Evolutionary conservation across 1,140 invertebrate species (phyloP).

Genomic region (Meloidogyne hapla): DNA sequence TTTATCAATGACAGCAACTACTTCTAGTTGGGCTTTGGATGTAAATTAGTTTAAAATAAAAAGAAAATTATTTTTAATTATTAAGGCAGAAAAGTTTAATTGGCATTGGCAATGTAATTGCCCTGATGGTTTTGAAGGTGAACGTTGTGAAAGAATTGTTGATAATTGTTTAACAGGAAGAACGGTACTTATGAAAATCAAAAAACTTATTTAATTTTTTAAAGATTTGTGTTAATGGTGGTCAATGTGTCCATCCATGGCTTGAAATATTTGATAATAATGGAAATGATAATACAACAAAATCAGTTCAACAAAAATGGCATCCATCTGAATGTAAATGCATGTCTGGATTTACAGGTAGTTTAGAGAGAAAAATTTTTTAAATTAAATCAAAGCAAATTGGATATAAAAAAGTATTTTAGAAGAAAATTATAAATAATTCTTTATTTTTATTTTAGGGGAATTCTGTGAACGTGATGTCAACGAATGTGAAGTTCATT

Average conservation of each 20-base stretch:
- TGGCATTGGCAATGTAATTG: constrained; percentile 35
- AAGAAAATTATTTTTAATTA: no score
- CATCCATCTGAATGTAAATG: constrained; percentile 27
- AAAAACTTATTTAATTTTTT: no score
- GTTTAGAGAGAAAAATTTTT: no score
- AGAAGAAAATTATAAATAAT: no score
- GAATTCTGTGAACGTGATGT: constrained; percentile 82
- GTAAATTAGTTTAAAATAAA: neutral
- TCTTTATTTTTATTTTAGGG: no score
- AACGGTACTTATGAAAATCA: constrained; percentile 69
- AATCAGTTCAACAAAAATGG: constrained; percentile 59
- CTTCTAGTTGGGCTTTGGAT: constrained; percentile 16
- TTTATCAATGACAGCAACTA: constrained; percentile 4
- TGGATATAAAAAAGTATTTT: no score
- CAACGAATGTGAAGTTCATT: constrained; percentile 83
- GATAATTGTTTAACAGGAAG: constrained; percentile 29
- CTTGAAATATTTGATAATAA: constrained; percentile 70
- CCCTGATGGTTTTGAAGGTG: constrained; percentile 22
- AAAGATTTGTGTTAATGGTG: constrained; percentile 78
- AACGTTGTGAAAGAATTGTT: constrained; percentile 22
- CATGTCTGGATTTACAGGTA: constrained; percentile 28
- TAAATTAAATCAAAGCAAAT: no score
- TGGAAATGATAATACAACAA: constrained; percentile 70
- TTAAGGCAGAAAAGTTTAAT: constrained; percentile 15
- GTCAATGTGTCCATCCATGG: constrained; percentile 84